A percentile compares a stretch with the other conserved stretches of the same genome.
Conservation (phyloP, 2,888 invertebrate genomes). For the Phytoseiulus persimilis region DNA sequence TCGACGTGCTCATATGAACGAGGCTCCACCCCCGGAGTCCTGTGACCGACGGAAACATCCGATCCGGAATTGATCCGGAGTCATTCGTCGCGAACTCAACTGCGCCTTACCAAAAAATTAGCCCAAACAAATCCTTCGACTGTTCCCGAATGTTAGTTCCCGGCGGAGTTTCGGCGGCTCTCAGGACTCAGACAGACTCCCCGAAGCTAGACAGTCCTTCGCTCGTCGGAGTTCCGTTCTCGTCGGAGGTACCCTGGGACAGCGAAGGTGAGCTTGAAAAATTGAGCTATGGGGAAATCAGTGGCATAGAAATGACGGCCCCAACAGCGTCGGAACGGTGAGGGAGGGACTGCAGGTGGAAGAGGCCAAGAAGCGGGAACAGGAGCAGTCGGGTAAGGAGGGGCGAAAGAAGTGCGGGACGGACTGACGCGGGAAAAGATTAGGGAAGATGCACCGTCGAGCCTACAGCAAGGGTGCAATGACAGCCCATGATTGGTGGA, state of each 20-base stretch:
- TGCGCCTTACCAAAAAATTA: background rate
- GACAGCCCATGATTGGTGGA: constrained; percentile 5
- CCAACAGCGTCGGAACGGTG: background rate
- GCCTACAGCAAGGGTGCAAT: background rate
- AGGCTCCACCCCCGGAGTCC: no score
- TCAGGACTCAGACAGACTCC: background rate
- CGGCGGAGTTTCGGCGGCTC: background rate
- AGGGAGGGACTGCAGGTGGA: background rate
- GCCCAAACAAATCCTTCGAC: background rate
- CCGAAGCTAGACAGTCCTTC: background rate
- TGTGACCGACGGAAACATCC: no score
- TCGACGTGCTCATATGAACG: no score
- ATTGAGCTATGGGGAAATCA: constrained; percentile 39
- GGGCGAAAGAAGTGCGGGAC: background rate
- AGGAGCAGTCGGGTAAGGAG: background rate
- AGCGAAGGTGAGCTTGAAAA: constrained; percentile 38
- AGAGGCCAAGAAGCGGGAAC: background rate
- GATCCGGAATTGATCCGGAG: background rate
- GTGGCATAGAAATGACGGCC: constrained; percentile 16
- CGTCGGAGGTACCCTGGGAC: background rate
- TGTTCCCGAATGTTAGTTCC: background rate
- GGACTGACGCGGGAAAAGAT: background rate
- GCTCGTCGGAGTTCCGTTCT: background rate
- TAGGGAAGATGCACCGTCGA: constrained; percentile 5
- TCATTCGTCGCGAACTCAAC: background rate